These are phyloP conservation scores for Arvicanthis niloticus DNA, from an alignment of 2,113 vertebrate genomes.

Conservation along the genomic window DNA sequence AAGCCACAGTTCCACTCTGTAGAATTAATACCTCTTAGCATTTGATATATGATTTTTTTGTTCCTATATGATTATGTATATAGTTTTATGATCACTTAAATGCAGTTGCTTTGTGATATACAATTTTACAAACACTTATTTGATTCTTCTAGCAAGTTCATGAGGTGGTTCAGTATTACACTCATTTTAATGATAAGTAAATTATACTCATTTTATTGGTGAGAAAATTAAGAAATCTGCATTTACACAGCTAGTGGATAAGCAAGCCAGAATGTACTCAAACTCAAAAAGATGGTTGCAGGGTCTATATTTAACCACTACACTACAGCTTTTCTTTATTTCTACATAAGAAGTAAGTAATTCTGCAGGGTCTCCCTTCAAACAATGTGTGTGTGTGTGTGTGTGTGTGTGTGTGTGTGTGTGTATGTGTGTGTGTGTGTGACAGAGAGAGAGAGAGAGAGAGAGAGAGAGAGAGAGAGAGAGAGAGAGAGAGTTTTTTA, in stretches of 20 bases:
- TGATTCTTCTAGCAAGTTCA: background rate
- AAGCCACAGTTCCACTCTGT: background rate
- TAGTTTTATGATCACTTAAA: constrained; percentile 2
- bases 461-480: too few relatives aligned
- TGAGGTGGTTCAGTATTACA: background rate
- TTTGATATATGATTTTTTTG: constrained; percentile 34
- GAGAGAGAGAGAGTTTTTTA: too few relatives aligned
- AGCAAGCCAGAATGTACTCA: constrained; percentile 1
- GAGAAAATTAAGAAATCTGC: constrained; percentile 2
- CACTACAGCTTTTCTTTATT: background rate
- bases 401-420: background rate
- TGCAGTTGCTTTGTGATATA: constrained; percentile 8
- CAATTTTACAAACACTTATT: constrained; percentile 23
- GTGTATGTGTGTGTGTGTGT: background rate
- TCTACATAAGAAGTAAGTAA: background rate
- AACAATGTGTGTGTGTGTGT: background rate
- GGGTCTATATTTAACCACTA: constrained; percentile 8
- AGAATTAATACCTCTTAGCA: constrained; percentile 3
- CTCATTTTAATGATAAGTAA: background rate
- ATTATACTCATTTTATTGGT: constrained; percentile 44
- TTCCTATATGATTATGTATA: background rate
- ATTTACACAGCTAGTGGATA: background rate
- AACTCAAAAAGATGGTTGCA: background rate
- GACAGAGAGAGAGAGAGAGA: too few relatives aligned
- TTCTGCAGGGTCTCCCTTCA: constrained; percentile 19